Percentiles rank a stretch among this genome's conserved stretches.
Evolutionary conservation across 2,113 vertebrate genomes (phyloP).

Genomic region (Rhinoderma darwinii): DNA sequence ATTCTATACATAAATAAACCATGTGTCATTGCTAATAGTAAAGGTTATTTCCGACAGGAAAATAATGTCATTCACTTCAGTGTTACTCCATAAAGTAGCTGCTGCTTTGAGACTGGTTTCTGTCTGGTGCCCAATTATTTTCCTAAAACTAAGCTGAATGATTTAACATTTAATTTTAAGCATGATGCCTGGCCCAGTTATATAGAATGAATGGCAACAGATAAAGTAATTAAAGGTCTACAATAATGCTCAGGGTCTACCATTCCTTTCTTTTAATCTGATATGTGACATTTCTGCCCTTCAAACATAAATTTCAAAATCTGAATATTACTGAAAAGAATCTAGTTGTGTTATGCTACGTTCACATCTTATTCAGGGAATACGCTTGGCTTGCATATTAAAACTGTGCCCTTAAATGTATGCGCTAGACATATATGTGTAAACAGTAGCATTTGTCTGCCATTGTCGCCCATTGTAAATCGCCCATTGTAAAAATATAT

Average conservation of each 20-base stretch:
- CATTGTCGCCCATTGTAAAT: no score
- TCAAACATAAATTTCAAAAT: neutral
- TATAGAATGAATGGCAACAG: neutral
- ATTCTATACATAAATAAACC: constrained; percentile 37
- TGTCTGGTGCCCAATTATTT: neutral
- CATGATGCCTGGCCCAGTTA: neutral
- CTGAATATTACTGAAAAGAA: neutral
- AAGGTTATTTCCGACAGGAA: constrained; percentile 39
- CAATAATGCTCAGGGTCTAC: neutral
- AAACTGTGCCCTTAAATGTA: no score
- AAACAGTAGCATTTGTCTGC: neutral
- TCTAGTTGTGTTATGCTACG: neutral
- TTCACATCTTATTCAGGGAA: no score
- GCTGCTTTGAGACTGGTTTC: neutral
- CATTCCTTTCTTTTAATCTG: neutral
- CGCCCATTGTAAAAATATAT: no score
- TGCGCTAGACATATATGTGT: neutral
- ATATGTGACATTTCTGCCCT: neutral
- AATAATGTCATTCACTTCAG: constrained; percentile 21
- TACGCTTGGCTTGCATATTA: no score
- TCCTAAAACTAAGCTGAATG: neutral
- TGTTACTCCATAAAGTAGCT: neutral
- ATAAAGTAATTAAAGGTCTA: neutral
- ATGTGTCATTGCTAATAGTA: constrained; percentile 25
- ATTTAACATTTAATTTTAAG: constrained; percentile 8